Conservation (phyloP, 1,140 invertebrate species). For the Gonioctena quinquepunctata region DNA sequence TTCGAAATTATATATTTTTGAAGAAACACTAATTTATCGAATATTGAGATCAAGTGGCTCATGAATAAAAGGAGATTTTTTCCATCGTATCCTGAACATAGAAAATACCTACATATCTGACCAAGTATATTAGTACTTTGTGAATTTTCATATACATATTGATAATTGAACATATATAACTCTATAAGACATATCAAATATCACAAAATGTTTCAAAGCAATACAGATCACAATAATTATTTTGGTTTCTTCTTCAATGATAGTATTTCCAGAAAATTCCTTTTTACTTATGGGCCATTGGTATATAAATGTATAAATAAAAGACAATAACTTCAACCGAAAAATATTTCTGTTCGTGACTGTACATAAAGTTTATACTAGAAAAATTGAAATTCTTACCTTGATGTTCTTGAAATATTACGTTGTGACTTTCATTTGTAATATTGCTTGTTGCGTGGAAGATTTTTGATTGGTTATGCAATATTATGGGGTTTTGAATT, state of each 20-base stretch:
- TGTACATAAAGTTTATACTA: not conserved
- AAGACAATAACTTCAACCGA: not conserved
- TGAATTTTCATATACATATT: too few relatives aligned
- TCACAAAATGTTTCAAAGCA: too few relatives aligned
- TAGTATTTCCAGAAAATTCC: not conserved
- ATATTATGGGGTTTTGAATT: not conserved
- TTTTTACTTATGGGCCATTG: not conserved
- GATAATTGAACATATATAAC: too few relatives aligned
- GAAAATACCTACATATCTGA: too few relatives aligned
- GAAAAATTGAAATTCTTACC: not conserved
- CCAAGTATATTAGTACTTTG: too few relatives aligned
- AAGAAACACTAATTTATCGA: slow-evolving; percentile 11
- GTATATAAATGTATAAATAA: not conserved
- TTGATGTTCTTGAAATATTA: not conserved
- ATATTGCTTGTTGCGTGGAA: not conserved
- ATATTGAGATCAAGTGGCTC: not conserved
- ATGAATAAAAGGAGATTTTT: not conserved
- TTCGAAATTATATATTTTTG: slow-evolving; percentile 27
- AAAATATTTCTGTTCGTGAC: not conserved
- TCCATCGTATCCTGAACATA: too few relatives aligned
- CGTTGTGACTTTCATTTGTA: not conserved
- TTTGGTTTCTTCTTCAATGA: not conserved
- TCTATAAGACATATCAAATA: too few relatives aligned
- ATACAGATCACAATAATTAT: not conserved
- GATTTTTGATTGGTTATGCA: not conserved